These are phyloP conservation scores for Sinosuthora webbiana DNA, from an alignment of 2,113 vertebrate genomes.

Conservation along the genomic window DNA sequence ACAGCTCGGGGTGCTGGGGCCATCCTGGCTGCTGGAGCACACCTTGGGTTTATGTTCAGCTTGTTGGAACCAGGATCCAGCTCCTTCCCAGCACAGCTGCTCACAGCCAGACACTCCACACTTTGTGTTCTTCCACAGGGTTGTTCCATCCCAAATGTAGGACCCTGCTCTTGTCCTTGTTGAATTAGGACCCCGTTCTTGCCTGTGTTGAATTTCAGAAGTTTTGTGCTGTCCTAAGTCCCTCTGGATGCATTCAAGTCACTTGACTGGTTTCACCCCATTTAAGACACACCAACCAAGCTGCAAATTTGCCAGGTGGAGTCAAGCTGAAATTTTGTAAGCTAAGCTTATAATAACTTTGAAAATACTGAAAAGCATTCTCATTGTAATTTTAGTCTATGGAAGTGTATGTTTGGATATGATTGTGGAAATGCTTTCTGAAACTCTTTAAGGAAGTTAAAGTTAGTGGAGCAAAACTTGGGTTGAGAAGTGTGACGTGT, in stretches of 20 bases:
- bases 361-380: neutral
- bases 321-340: neutral
- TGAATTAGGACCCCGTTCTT: neutral
- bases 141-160: neutral
- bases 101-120: neutral
- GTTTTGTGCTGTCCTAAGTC: neutral
- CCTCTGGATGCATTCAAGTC: neutral
- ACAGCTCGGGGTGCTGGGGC: neutral
- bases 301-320: accelerated
- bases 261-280: neutral
- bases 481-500: neutral
- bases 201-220: neutral
- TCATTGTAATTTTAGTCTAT: neutral
- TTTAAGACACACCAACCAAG: neutral
- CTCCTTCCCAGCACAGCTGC: neutral
- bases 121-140: neutral
- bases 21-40: neutral
- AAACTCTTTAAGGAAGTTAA: neutral
- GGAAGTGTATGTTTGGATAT: neutral
- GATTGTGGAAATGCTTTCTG: neutral
- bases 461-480: neutral
- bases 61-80: neutral
- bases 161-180: neutral
- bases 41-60: neutral
- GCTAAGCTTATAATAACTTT: neutral